Base-by-base conservation (phyloP, 2,797 vertebrate genomes). In the Tangara arthus region DNA sequence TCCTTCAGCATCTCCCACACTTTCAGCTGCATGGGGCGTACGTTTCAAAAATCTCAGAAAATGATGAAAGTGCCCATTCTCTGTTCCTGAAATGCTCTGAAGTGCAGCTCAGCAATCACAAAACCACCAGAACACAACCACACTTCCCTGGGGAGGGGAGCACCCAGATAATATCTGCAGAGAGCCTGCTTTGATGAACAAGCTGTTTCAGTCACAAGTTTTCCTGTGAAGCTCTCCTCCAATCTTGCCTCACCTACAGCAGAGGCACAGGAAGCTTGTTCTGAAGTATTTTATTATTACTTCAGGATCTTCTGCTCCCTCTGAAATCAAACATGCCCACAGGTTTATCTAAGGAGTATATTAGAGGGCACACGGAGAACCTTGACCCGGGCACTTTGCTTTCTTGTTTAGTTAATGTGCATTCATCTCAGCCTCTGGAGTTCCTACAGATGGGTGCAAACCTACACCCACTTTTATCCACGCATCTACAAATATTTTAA, bases 401-500 rank as follows among this genome's bases (percentile, higher is more conserved):
- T 89, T 53, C 52, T 28, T 21, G 42, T 78, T 76, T 37, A 49
- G 61, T 65, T 86, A 69, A 73, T 9, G 12, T 2, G 9, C 24
- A 32, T 53, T 82, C 59, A 63, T n/a, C 61, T 88, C 65, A 41
- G 42, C 24, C 64, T 80, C 87, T 23, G 42, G 16, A 63, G 75
- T 5, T 50, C 69, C 55, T 65, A 52, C n/a, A 59, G 49, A 87
- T 5, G 66, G 47, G 70, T 79, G 34, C 78, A 90, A 90, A 60
- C 22, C 81, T 46, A 92, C 71, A 77, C 72, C 79, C 92, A 87
- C 83, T 93, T 84, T 44, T 24, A 72, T 13, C 66, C 83, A 32
- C 56, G 76, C 80, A 90, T 42, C 80, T 52, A 49, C 85, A 86
- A 84, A 69, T 87, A 83, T 69, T 94, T 81, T 30, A 46, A 57